Evolutionary conservation across 2,888 invertebrate genomes (phyloP).

Genomic region (Erebia aethiops): DNA sequence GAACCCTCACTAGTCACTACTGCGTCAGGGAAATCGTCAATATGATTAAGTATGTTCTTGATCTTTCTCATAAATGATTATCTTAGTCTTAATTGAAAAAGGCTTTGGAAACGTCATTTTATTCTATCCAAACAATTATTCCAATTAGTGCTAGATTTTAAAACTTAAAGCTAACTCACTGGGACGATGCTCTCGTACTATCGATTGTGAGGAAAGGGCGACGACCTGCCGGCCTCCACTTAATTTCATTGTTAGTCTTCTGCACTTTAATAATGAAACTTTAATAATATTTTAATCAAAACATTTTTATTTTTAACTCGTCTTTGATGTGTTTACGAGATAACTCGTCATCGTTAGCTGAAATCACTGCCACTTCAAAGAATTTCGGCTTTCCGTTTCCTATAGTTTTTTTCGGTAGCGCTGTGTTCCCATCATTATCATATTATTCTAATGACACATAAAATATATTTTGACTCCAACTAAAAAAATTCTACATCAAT

Average conservation of each 20-base stretch:
- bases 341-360: background rate
- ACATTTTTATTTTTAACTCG: slow-evolving; percentile 12
- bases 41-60: no score
- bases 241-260: slow-evolving; percentile 37
- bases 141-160: slow-evolving; percentile 7
- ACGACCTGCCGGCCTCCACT: slow-evolving; percentile 43
- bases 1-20: no score
- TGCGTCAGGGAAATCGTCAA: no score
- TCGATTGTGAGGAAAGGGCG: slow-evolving; percentile 65
- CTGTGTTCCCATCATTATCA: slow-evolving; percentile 9
- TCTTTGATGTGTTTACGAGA: slow-evolving; percentile 5
- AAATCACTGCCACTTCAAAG: slow-evolving; percentile 4
- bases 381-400: background rate
- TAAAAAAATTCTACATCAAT: no score
- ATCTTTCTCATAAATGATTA: no score
- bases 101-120: no score
- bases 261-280: slow-evolving; percentile 5
- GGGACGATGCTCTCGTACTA: slow-evolving; percentile 47
- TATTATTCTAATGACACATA: slow-evolving; percentile 14
- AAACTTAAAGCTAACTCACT: slow-evolving; percentile 23
- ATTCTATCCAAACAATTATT: background rate
- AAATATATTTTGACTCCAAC: slow-evolving; percentile 4
- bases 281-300: slow-evolving; percentile 1
- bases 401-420: background rate
- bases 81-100: no score